Evolutionary conservation across 2,888 invertebrate species (phyloP), one percentile per base, ranked within the genome.

Genomic region (Plagodis dolabraria): DNA sequence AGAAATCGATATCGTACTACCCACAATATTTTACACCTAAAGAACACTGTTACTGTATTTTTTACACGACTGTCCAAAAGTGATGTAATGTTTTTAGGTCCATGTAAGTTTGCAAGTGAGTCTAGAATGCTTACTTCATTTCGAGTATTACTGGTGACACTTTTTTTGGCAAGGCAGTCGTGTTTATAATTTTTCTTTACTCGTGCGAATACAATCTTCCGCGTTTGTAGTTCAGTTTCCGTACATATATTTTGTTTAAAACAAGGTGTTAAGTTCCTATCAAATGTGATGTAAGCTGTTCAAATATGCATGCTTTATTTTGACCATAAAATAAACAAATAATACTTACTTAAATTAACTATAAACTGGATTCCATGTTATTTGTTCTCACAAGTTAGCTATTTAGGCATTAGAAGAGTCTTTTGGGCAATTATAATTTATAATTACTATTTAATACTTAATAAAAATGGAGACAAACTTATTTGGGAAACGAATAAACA

Each of bases 401-500:
- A 74, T 82, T 88, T 91, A 92, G 90, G 76, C 77, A 77, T 86
- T 90, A 89, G 89, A 86, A 71, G 70, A 75, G 76, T 83, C 85
- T 88, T 85, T 87, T 86, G 86, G 86, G 85, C 88, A 86, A 85
- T 86, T 83, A 85, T 86, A 82, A 85, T 84, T 85, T 78, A 82
- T 87, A 87, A 86, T 84, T 85, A 84, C 85, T 75, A 83, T 82
- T 79, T 86, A 75, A 84, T 22, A 22, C 22, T 22, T 22, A 22
- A 22, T 82, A 79, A 85, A n/a, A 77, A 91, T 86, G 74, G 76
- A 81, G 72, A 81, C 84, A 82, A 85, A 77, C 85, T 90, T 85
- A 87, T 88, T 90, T 88, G 86, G 80, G 83, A 88, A 89, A 88
- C 85, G 83, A 88, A 89, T 89, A 87, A 89, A 90, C 90, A 90